Percentiles rank a stretch among this genome's conserved stretches.
These are phyloP conservation scores for Cryptomyrus ogoouensis DNA, from an alignment of 2,113 vertebrate species.

Conservation along the genomic window DNA sequence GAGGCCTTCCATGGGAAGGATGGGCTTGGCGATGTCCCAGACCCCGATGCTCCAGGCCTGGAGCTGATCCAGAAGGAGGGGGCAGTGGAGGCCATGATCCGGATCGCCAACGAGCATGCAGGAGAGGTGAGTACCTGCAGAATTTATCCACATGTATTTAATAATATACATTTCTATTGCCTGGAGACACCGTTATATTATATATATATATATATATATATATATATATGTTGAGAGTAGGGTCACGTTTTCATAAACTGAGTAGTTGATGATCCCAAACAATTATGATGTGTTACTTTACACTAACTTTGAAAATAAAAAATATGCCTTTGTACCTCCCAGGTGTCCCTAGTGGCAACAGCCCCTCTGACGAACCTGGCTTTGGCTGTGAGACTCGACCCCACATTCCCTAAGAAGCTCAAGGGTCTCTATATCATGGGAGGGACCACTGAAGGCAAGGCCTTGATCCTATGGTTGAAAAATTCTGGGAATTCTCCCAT, in stretches of 20 bases:
- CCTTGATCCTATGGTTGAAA: not conserved
- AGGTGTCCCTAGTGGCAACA: constrained; percentile 62
- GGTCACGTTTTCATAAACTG: not conserved
- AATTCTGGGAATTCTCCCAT: not conserved
- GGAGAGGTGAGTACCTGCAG: constrained; percentile 54
- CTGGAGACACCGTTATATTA: not conserved
- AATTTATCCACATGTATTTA: not conserved
- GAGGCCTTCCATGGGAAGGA: constrained; percentile 58
- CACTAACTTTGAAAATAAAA: not conserved
- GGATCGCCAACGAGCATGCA: constrained; percentile 53
- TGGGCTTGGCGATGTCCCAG: constrained; percentile 61
- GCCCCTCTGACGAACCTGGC: constrained; percentile 71
- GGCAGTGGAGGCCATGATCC: constrained; percentile 59
- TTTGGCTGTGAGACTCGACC: constrained; percentile 68
- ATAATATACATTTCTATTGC: not conserved
- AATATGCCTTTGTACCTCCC: not conserved
- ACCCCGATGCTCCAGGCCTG: constrained; percentile 51
- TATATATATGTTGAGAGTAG: no score
- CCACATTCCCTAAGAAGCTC: constrained; percentile 61
- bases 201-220: no score
- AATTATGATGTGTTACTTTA: not conserved
- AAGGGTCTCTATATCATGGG: constrained; percentile 70
- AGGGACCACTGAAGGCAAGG: constrained; percentile 67
- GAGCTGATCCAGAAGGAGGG: constrained; percentile 56
- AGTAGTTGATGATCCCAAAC: not conserved